A percentile compares a stretch with the other conserved stretches of the same genome.
Evolutionary conservation across 1,140 invertebrate species (phyloP).

Genomic region (Bradysia coprophila): DNA sequence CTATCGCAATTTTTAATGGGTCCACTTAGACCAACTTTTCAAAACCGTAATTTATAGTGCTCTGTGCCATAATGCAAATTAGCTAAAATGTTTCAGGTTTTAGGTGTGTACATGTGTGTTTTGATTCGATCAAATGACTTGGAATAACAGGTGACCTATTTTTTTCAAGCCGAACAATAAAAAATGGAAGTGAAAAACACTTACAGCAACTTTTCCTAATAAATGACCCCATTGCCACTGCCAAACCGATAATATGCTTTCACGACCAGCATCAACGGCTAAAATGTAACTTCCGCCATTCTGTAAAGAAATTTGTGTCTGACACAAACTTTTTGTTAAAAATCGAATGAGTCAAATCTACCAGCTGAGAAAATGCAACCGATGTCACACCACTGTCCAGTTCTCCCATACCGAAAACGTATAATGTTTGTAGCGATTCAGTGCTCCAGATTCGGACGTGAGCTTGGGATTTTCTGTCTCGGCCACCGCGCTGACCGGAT

Average conservation of each 20-base stretch:
- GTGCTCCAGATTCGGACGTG: slow-evolving; percentile 91
- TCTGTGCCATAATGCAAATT: too few relatives aligned
- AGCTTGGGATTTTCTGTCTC: slow-evolving; percentile 67
- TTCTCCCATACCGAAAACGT: slow-evolving; percentile 81
- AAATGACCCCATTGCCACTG: slow-evolving; percentile 80
- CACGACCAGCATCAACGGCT: slow-evolving; percentile 65
- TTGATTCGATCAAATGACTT: too few relatives aligned
- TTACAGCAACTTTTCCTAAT: slow-evolving; percentile 72
- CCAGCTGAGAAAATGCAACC: slow-evolving; percentile 75
- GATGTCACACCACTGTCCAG: slow-evolving; percentile 79
- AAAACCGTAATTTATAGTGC: too few relatives aligned
- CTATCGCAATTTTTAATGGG: too few relatives aligned
- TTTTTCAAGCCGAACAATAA: too few relatives aligned
- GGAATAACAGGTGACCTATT: too few relatives aligned
- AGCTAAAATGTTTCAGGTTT: too few relatives aligned
- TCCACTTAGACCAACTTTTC: too few relatives aligned
- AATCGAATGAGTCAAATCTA: too few relatives aligned
- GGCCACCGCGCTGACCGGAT: slow-evolving; percentile 68
- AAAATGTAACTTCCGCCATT: slow-evolving; percentile 76
- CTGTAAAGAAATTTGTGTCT: slow-evolving; percentile 25
- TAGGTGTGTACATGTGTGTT: too few relatives aligned
- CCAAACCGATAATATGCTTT: slow-evolving; percentile 75
- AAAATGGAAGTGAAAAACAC: slow-evolving; percentile 19
- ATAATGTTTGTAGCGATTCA: slow-evolving; percentile 74
- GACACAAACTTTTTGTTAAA: too few relatives aligned